Evolutionary conservation across 2,113 vertebrate species (phyloP), one percentile per base, ranked within the genome.

Genomic region (Phrynosoma platyrhinos): DNA sequence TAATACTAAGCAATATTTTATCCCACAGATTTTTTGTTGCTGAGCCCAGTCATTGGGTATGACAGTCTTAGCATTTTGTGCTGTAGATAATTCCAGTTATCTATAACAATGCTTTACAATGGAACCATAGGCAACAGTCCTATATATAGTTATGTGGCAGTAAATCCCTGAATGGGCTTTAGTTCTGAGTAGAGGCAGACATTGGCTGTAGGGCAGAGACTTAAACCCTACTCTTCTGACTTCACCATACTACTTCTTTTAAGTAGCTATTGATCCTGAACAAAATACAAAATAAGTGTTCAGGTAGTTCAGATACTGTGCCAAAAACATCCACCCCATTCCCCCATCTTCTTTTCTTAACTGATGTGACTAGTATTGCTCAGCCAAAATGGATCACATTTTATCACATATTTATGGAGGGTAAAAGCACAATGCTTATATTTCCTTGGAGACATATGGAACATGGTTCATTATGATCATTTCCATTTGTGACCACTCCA

Each of bases 11-110:
- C 90, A 89, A 3, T 79, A 58, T 21, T 91, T 55, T 77, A 32
- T 88, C n/a, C 85, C 87, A 90, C 23, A 71, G 16, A 85, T 77
- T 91, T 92, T 89, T 79, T 72, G 40, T 47, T 79, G 58, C 8
- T 53, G 4, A 0, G 18, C 88, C 89, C 82, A 18, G 23, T 86
- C 55, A 77, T 82, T 86, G 86, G 78, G 12, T 85, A 85, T 71
- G 79, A 0, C 75, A 47, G 4, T 53, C 6, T 42, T 82, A 40
- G 18, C 52, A 16, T 27, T 80, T 87, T 82, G 84, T 75, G 36
- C 42, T 72, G 21, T 64, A 87, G 72, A 32, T 36, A 88, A 20
- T 0, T 0, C 87, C 64, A 82, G 25, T 86, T 75, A 88, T 47
- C 88, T 14, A 66, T 88, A 69, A 27, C 55, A 85, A 21, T 12